phyloP scores from a whole-genome alignment of 2,797 vertebrate species.

The Sebastes nivosus region DNA sequence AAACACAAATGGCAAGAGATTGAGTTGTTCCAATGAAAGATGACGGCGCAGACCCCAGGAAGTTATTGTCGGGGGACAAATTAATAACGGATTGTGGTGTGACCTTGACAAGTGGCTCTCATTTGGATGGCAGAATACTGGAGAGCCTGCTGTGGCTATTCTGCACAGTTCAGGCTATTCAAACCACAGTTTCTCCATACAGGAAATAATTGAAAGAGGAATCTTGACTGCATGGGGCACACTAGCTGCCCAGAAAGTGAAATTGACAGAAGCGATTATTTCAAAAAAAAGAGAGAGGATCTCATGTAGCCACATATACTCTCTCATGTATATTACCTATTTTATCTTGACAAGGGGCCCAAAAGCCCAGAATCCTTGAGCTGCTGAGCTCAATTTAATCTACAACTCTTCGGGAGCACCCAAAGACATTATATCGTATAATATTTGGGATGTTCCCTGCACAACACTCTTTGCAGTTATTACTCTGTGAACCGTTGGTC shows the following conservation, averaged over 20 bases:
- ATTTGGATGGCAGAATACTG: constrained; percentile 51
- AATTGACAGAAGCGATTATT: constrained; percentile 36
- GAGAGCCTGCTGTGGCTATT: constrained; percentile 48
- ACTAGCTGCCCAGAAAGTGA: constrained; percentile 19
- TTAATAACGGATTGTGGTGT: constrained; percentile 66
- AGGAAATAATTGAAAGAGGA: constrained; percentile 59
- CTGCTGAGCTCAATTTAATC: constrained; percentile 27
- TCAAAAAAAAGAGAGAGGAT: background rate
- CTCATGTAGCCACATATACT: constrained; percentile 2
- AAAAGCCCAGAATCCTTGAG: constrained; percentile 4
- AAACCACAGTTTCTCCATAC: constrained; percentile 27
- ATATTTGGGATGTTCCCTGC: constrained; percentile 31
- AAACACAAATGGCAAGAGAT: constrained; percentile 57
- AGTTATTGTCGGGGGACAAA: constrained; percentile 64
- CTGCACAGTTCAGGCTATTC: constrained; percentile 36
- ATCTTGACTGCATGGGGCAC: constrained; percentile 35
- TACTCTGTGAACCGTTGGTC: constrained; percentile 19
- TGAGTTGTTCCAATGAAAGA: constrained; percentile 54
- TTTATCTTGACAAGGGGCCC: constrained; percentile 20
- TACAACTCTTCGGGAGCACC: constrained; percentile 20
- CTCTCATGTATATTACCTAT: constrained; percentile 33
- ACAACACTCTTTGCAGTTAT: constrained; percentile 19
- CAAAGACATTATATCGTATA: constrained; percentile 16
- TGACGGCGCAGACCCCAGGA: constrained; percentile 48
- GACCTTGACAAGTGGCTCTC: constrained; percentile 67